These are phyloP conservation scores for Platalea minor DNA, from an alignment of 2,797 vertebrate species.

Conservation along the genomic window DNA sequence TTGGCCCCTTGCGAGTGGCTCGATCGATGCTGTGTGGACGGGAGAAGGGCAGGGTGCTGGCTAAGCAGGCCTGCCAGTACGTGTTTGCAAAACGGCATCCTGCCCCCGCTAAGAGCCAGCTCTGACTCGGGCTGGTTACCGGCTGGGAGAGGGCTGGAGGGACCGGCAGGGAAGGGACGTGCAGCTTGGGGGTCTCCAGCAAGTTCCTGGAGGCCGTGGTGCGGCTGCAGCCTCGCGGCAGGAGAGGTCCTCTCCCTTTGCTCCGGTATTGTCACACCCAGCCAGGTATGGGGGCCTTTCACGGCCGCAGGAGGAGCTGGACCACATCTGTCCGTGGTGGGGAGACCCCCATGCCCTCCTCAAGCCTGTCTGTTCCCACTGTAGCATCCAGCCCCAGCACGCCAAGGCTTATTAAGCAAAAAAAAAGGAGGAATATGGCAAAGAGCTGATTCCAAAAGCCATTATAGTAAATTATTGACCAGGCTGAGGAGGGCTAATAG, in stretches of 20 bases:
- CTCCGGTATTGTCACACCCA: fast-evolving
- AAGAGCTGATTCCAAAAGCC: conserved; percentile 35
- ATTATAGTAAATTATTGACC: conserved; percentile 63
- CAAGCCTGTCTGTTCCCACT: neutral
- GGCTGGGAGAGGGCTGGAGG: neutral
- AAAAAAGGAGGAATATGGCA: neutral
- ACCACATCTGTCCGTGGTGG: fast-evolving
- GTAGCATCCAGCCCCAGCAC: neutral
- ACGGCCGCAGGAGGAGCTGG: neutral
- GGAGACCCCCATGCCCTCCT: neutral
- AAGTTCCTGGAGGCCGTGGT: fast-evolving
- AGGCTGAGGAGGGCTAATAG: conserved; percentile 57
- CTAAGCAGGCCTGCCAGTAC: neutral
- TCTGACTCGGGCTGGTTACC: fast-evolving
- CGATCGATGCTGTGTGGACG: fast-evolving
- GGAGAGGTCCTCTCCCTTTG: neutral
- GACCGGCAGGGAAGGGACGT: no score
- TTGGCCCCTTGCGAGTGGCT: neutral
- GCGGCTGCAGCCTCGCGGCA: neutral
- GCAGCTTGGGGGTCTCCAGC: neutral
- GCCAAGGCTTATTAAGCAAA: neutral
- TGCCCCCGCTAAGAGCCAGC: neutral
- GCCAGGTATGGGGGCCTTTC: fast-evolving
- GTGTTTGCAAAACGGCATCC: neutral
- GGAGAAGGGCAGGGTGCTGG: neutral